phyloP scores from a whole-genome alignment of 2,888 invertebrate species.

The Agrotis clavis region DNA sequence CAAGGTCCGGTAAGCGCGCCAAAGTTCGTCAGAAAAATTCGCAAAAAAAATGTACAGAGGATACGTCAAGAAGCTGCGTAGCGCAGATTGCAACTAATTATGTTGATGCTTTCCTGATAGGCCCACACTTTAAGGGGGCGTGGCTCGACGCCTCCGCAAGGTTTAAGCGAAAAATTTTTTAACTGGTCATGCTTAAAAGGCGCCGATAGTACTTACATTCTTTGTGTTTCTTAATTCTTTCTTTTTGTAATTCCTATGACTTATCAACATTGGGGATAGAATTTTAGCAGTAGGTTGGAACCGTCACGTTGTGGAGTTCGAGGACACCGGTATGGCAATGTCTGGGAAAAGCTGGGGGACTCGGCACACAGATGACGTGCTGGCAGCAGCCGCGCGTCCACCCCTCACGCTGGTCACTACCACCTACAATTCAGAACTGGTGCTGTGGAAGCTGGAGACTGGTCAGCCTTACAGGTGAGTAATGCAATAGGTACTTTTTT shows the following conservation, averaged over 20 bases:
- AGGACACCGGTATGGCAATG: conserved; percentile 88
- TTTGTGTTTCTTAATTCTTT: too few relatives aligned
- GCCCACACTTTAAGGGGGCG: too few relatives aligned
- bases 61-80: too few relatives aligned
- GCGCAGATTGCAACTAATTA: too few relatives aligned
- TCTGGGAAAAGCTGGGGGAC: conserved; percentile 93
- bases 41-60: too few relatives aligned
- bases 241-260: background rate
- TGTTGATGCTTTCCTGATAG: too few relatives aligned
- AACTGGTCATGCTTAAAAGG: too few relatives aligned
- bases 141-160: too few relatives aligned
- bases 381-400: conserved; percentile 92
- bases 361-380: conserved; percentile 94
- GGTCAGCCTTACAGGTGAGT: conserved; percentile 93
- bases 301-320: conserved; percentile 93
- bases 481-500: background rate
- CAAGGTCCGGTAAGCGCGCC: too few relatives aligned
- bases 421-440: conserved; percentile 95
- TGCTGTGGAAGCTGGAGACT: conserved; percentile 96
- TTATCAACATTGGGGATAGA: conserved; percentile 73
- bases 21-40: too few relatives aligned
- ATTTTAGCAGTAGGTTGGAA: conserved; percentile 96
- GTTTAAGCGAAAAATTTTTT: too few relatives aligned
- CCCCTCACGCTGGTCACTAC: conserved; percentile 94
- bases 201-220: too few relatives aligned